Base-by-base conservation (phyloP, 2,797 vertebrate genomes). In the Sebastes reedi region DNA sequence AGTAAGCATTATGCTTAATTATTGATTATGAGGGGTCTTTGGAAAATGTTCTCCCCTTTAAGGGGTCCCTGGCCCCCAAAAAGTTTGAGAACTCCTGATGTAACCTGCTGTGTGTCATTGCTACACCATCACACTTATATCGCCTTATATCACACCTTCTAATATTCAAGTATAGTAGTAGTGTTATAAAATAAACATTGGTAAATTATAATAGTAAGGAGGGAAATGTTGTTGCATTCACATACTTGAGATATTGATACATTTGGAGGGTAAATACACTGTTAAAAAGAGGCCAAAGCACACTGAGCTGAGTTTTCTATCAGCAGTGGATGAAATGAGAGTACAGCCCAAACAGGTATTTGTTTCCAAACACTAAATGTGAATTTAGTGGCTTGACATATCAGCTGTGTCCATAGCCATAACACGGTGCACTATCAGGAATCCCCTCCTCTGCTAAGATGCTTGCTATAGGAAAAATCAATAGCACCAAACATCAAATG, bases 101-200 rank as follows among this genome's bases (percentile, higher is more conserved):
- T 42, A 77, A 72, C 68, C 72, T 60, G 62, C 61, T 72, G 24
- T 27, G 25, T 36, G 55, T 55, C 36, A 14, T 65, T 66, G 58
- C 27, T 50, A 77, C 60, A 72, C 25, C 65, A 65, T 70, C 12
- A 80, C 46, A 74, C 39, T 13, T 67, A 8, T 39, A 14, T 39
- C 39, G 25, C 74, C 55, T 77, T 65, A 76, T 32, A 69, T 77
- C 62, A 75, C 65, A 69, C 67, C n/a, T 29, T 64, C 16, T 73
- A 72, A 75, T 86, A 74, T 88, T 93, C 88, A 91, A 86, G 85
- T 91, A 85, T 80, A 85, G 71, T 80, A 83, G 83, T 64, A 65
- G 61, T 71, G 55, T 75, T 30, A 42, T 46, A 66, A 67, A 72
- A 55, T 34, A 67, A 61, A 87, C 42, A 79, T 36, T 24, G 39